phyloP scores from a whole-genome alignment of 2,113 vertebrate species.

The Cephalopholis sonnerati region DNA sequence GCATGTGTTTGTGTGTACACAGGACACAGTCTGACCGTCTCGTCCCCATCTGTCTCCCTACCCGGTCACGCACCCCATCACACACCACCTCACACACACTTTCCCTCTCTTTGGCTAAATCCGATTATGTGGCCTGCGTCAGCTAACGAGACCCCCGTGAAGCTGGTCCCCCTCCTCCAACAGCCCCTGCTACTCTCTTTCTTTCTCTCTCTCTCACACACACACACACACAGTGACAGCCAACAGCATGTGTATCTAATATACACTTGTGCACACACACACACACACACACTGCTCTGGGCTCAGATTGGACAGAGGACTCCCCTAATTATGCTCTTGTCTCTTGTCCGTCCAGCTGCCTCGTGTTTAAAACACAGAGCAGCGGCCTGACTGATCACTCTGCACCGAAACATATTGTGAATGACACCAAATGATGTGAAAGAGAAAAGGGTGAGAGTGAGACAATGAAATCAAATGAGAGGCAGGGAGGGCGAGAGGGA shows the following conservation, averaged over 20 bases:
- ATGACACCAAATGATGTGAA: slow-evolving; percentile 44
- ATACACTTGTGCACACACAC: slow-evolving; percentile 37
- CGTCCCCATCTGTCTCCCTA: slow-evolving; percentile 81
- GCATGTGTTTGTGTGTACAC: slow-evolving; percentile 24
- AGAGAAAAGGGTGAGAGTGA: neutral
- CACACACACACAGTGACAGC: slow-evolving; percentile 8
- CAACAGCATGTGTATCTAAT: slow-evolving; percentile 40
- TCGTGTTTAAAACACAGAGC: slow-evolving; percentile 66
- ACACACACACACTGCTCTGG: slow-evolving; percentile 52
- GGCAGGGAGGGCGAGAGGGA: neutral
- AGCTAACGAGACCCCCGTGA: slow-evolving; percentile 80
- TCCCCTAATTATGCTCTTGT: slow-evolving; percentile 83
- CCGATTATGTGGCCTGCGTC: slow-evolving; percentile 81
- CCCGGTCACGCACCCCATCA: slow-evolving; percentile 59
- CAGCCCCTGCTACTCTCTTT: slow-evolving; percentile 29
- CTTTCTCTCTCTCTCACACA: slow-evolving; percentile 22
- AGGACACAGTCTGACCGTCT: slow-evolving; percentile 78
- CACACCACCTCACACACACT: slow-evolving; percentile 73
- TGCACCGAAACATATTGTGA: slow-evolving; percentile 55
- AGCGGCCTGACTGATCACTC: slow-evolving; percentile 70
- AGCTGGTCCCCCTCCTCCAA: slow-evolving; percentile 29
- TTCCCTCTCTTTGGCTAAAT: slow-evolving; percentile 81
- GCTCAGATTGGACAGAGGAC: slow-evolving; percentile 72
- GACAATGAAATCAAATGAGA: slow-evolving; percentile 31
- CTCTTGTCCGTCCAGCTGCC: slow-evolving; percentile 84